phyloP scores from a whole-genome alignment of 2,888 invertebrate species.

The Mimumesa dahlbomi region DNA sequence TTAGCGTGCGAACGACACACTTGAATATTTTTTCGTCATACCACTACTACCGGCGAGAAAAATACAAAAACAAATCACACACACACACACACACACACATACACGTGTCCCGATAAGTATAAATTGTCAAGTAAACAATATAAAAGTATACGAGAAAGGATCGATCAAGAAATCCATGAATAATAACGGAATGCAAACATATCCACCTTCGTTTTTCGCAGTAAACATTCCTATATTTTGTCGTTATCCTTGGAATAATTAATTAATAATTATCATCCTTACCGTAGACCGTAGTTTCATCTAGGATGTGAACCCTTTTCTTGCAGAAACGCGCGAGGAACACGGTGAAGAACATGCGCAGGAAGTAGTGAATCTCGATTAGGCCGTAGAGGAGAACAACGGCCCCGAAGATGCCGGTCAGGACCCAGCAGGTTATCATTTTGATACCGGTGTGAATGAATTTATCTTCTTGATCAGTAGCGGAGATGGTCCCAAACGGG shows the following conservation, averaged over 20 bases:
- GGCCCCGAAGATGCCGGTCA: constrained; percentile 77
- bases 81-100: not conserved
- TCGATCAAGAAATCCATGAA: too few relatives aligned
- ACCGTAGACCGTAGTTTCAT: constrained; percentile 87
- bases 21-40: not conserved
- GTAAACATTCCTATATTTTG: too few relatives aligned
- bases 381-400: constrained; percentile 83
- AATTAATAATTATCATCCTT: constrained; percentile 73
- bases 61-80: too few relatives aligned
- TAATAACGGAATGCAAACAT: too few relatives aligned
- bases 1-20: not conserved
- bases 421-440: constrained; percentile 75
- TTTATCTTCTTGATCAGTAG: not conserved
- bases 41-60: too few relatives aligned
- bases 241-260: too few relatives aligned
- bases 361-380: constrained; percentile 88
- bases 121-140: not conserved
- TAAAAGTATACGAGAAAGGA: too few relatives aligned
- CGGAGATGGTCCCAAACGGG: too few relatives aligned
- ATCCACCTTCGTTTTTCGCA: too few relatives aligned
- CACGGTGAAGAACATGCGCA: constrained; percentile 86
- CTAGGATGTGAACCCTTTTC: constrained; percentile 84
- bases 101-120: not conserved
- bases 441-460: constrained; percentile 17
- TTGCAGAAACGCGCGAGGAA: constrained; percentile 85